These are phyloP conservation scores for Spatulosminthurus flaviceps DNA, from an alignment of 2,888 invertebrate species.

Conservation along the genomic window DNA sequence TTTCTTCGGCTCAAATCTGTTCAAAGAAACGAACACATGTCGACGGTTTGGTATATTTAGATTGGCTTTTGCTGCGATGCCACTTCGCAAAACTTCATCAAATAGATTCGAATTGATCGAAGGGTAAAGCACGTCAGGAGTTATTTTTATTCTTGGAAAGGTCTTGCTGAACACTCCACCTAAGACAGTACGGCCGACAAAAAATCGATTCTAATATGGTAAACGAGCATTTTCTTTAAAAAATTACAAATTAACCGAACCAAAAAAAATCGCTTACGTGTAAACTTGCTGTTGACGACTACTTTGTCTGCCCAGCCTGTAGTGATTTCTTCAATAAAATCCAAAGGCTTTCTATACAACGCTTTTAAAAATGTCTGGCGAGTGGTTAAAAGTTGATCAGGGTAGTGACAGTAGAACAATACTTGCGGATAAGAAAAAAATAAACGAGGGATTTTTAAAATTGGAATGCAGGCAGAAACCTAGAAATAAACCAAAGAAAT, in stretches of 20 bases:
- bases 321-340: constrained; percentile 90
- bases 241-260: neutral
- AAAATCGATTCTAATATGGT: neutral
- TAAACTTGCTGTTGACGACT: constrained; percentile 95
- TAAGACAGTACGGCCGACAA: constrained; percentile 54
- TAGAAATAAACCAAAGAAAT: constrained; percentile 50
- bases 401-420: constrained; percentile 98
- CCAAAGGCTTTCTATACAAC: constrained; percentile 85
- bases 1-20: constrained; percentile 97
- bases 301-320: constrained; percentile 87
- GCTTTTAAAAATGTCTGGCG: constrained; percentile 79
- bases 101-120: constrained; percentile 85
- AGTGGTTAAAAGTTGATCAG: constrained; percentile 88
- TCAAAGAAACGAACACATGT: constrained; percentile 88
- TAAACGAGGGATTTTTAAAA: constrained; percentile 75
- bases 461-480: constrained; percentile 90
- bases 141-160: constrained; percentile 76
- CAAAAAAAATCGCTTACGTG: constrained; percentile 68
- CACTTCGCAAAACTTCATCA: constrained; percentile 69
- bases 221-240: neutral
- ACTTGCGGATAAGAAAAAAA: constrained; percentile 71
- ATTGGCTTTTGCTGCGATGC: constrained; percentile 50
- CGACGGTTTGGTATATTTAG: constrained; percentile 64
- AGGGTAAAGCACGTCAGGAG: constrained; percentile 90
- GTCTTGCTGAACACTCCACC: constrained; percentile 85